phyloP scores from a whole-genome alignment of 2,113 vertebrate genomes.

The Smithornis capensis region DNA sequence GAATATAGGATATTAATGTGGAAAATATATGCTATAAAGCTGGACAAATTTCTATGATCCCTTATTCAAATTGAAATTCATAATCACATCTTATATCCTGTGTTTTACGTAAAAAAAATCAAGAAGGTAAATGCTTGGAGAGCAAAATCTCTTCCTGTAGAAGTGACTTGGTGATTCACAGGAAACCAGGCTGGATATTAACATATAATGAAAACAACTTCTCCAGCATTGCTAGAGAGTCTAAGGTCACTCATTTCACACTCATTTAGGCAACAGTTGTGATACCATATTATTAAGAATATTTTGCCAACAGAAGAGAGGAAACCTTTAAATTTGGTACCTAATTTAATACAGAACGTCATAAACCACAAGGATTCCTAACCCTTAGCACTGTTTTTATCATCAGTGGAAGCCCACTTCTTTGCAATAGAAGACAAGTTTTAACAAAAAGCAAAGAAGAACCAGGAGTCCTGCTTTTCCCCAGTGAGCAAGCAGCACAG shows the following conservation, averaged over 20 bases:
- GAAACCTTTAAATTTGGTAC: neutral
- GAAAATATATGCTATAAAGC: neutral
- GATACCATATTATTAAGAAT: neutral
- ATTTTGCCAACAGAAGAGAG: neutral
- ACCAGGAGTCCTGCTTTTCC: fast-evolving
- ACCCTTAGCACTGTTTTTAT: neutral
- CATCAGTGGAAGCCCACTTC: neutral
- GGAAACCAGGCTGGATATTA: neutral
- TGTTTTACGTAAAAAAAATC: neutral
- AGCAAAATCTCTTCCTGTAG: neutral
- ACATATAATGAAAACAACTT: neutral
- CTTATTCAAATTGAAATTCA: neutral
- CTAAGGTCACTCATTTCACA: neutral
- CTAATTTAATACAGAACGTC: neutral
- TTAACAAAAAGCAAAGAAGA: neutral
- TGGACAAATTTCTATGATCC: neutral
- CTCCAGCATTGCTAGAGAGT: neutral
- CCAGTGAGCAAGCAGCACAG: neutral
- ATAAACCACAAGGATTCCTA: neutral
- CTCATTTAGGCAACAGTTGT: neutral
- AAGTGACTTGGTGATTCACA: neutral
- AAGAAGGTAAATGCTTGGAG: neutral
- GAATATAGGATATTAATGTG: neutral
- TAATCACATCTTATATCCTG: neutral
- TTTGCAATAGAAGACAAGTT: neutral